These are phyloP conservation scores for Orchesellides sinensis DNA, from an alignment of 2,888 invertebrate genomes.

Conservation along the genomic window DNA sequence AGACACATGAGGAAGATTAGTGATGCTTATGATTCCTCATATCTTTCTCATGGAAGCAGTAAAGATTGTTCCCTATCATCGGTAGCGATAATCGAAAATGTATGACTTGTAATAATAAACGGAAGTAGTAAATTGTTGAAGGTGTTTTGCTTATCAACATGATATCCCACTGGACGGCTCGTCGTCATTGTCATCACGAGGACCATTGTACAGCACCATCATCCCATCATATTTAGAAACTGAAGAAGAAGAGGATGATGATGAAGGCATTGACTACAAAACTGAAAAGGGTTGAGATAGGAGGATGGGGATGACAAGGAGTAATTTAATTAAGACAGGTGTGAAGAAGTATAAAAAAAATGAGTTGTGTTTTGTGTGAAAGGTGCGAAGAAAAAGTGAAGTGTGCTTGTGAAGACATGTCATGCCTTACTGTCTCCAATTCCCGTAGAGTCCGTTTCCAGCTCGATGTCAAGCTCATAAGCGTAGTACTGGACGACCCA, in stretches of 20 bases:
- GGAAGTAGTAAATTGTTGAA: constrained; percentile 15
- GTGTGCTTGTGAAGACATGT: constrained; percentile 16
- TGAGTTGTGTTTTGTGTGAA: too few species aligned
- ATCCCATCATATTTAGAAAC: neutral
- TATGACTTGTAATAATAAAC: constrained; percentile 13
- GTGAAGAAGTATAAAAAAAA: constrained; percentile 4
- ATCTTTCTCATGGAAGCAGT: constrained; percentile 44
- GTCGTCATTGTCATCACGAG: constrained; percentile 47
- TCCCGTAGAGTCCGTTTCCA: constrained; percentile 70
- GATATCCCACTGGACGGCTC: constrained; percentile 44
- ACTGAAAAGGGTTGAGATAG: constrained; percentile 46
- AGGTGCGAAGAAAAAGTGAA: constrained; percentile 4
- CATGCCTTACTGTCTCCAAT: constrained; percentile 67
- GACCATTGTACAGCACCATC: constrained; percentile 17
- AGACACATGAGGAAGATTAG: neutral
- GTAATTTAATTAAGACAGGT: neutral
- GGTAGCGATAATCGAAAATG: constrained; percentile 11
- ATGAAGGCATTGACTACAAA: constrained; percentile 48
- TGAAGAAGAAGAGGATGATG: neutral
- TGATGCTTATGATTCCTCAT: neutral
- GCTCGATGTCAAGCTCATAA: constrained; percentile 70
- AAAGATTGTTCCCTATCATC: constrained; percentile 50
- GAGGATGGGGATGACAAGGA: neutral
- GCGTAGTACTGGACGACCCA: constrained; percentile 71
- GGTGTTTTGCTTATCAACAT: constrained; percentile 7